Conservation (phyloP, 2,113 vertebrate species). For the Thinocorus orbignyianus region DNA sequence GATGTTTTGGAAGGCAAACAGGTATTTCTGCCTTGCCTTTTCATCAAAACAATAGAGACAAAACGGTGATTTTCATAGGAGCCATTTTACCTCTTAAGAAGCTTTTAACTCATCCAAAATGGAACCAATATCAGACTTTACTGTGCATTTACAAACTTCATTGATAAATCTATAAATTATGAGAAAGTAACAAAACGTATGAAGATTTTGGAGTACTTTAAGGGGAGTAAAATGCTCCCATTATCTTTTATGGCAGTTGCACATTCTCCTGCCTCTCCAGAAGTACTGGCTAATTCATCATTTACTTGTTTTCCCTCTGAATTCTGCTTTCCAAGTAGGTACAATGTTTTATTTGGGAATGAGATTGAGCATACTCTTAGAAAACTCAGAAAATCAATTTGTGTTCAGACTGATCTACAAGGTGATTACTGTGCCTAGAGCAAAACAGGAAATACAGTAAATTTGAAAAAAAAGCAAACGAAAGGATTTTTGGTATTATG, state of each 20-base stretch:
- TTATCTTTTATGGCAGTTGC: background rate
- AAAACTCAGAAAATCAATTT: conserved; percentile 48
- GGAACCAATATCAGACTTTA: background rate
- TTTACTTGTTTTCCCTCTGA: background rate
- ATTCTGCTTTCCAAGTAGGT: background rate
- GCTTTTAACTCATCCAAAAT: background rate
- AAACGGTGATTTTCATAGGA: background rate
- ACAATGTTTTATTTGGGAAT: conserved; percentile 7
- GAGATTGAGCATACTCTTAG: background rate
- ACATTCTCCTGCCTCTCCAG: background rate
- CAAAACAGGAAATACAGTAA: background rate
- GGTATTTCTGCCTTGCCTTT: background rate
- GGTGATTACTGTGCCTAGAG: conserved; percentile 2
- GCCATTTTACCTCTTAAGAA: conserved; percentile 6
- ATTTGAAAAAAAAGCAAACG: background rate
- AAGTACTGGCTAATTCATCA: background rate
- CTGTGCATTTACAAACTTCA: background rate
- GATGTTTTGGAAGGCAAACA: background rate
- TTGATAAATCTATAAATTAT: conserved; percentile 32
- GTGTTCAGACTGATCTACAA: background rate
- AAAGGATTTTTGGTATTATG: background rate
- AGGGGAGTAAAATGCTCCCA: background rate
- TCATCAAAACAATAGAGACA: background rate
- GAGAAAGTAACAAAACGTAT: background rate
- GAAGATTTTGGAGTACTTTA: background rate